Conservation (phyloP, 2,888 invertebrate genomes). For the Labia minor region DNA sequence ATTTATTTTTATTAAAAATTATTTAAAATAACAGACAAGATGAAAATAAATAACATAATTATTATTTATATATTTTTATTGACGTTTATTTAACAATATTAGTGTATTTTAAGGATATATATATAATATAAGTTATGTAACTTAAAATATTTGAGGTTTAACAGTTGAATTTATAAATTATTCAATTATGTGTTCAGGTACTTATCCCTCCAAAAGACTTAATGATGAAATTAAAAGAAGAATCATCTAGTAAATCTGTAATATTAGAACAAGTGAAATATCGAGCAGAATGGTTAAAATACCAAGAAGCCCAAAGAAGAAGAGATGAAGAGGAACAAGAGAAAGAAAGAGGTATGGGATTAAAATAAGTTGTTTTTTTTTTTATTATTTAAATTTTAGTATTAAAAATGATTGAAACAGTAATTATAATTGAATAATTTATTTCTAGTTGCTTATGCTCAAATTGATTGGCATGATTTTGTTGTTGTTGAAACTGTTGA, state of each 20-base stretch:
- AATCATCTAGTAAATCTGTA: conserved; percentile 53
- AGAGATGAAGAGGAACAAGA: conserved; percentile 93
- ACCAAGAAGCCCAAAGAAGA: conserved; percentile 83
- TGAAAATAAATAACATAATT: too few relatives aligned
- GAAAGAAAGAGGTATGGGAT: conserved; percentile 61
- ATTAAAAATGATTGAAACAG: background rate
- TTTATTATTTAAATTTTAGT: background rate
- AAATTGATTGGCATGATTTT: conserved; percentile 99
- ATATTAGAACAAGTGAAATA: conserved; percentile 84
- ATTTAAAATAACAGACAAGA: too few relatives aligned
- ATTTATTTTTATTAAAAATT: too few relatives aligned
- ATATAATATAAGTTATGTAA: too few relatives aligned
- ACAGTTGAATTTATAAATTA: too few relatives aligned
- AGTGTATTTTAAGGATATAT: too few relatives aligned
- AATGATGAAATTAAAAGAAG: conserved; percentile 63
- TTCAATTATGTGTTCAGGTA: conserved; percentile 41
- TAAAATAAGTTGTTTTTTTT: background rate
- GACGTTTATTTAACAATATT: too few relatives aligned
- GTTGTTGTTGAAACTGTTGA: conserved; percentile 99
- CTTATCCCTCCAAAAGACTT: conserved; percentile 91
- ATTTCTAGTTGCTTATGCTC: conserved; percentile 72
- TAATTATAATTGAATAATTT: conserved; percentile 15
- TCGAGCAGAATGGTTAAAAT: conserved; percentile 91
- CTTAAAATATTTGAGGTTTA: too few relatives aligned
- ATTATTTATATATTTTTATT: too few relatives aligned